Base-by-base conservation (phyloP, 2,113 vertebrate species). In the Myiozetetes cayanensis region DNA sequence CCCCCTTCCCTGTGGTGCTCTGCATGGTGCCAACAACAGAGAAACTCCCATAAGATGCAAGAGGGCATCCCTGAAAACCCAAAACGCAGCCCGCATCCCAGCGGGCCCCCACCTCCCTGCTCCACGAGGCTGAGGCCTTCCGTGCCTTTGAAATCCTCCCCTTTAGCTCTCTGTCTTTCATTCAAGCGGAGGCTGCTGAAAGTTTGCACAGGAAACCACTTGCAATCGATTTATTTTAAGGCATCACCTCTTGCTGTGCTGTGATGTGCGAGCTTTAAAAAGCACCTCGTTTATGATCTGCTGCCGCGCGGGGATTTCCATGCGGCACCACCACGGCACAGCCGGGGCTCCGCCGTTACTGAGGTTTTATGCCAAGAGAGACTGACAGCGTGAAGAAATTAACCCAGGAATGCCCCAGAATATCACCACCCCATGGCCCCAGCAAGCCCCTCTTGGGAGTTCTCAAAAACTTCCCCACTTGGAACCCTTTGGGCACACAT, bases 151-250 rank as follows among this genome's bases (percentile, higher is more conserved):
- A 92, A 83, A 88, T 35, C 55, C 37, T 90, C 20, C 62, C 56
- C 90, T 91, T 91, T 31, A 89, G 90, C 49, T 90, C 70, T 49
- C 16, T 0, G 7, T 67, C 41, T 86, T 83, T 73, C 72, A 41
- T 70, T 92, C 82, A 83, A 73, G 82, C 0, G 0, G 44, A 87
- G 23, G 43, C 52, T 78, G 63, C 12, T 86, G 58, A 6, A 93
- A 90, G 89, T 92, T 86, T 75, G 91, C 28, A 47, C 80, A 86
- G 90, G 92, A 77, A 97, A 67, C 65, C 80, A 74, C 88, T 90
- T n/a, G 63, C 65, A 55, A 92, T 87, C 24, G 66, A 94, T 90
- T 87, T 87, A 85, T 94, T 94, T 96, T 87, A 89, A 96, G 96
- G 93, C 85, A 91, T 87, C 95, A 89, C 89, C 94, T 85, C 94